A percentile compares a stretch with the other conserved stretches of the same genome.
phyloP scores from a whole-genome alignment of 2,888 invertebrate species.

The Spodoptera littoralis region DNA sequence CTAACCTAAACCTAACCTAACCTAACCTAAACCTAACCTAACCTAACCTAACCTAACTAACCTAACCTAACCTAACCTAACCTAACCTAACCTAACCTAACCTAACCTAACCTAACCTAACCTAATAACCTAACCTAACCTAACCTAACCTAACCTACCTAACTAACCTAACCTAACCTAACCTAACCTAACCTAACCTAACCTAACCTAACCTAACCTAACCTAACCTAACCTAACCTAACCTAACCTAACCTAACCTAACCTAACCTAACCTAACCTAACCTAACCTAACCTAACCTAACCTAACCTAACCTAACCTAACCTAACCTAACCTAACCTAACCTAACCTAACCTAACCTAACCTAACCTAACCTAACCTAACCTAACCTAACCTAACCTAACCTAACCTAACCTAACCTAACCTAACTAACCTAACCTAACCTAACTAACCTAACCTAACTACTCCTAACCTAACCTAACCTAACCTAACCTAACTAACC shows the following conservation, averaged over 20 bases:
- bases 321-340: slow-evolving; percentile 20
- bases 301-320: slow-evolving; percentile 25
- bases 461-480: too few relatives aligned
- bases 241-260: slow-evolving; percentile 31
- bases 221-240: slow-evolving; percentile 24
- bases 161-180: slow-evolving; percentile 23
- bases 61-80: slow-evolving; percentile 34
- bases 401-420: slow-evolving; percentile 33
- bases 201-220: slow-evolving; percentile 23
- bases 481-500: too few relatives aligned
- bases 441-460: too few relatives aligned
- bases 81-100: slow-evolving; percentile 29
- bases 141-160: slow-evolving; percentile 18
- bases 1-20: slow-evolving; percentile 7
- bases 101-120: slow-evolving; percentile 24
- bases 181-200: slow-evolving; percentile 24
- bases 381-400: slow-evolving; percentile 33
- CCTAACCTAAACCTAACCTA: slow-evolving; percentile 19
- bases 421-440: slow-evolving; percentile 33
- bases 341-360: slow-evolving; percentile 24
- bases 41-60: slow-evolving; percentile 33
- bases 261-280: slow-evolving; percentile 31
- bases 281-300: slow-evolving; percentile 24
- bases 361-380: slow-evolving; percentile 29
- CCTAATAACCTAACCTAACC: slow-evolving; percentile 24